Percentiles rank a stretch among this genome's conserved stretches.
Evolutionary conservation across 2,113 vertebrate genomes (phyloP).

Genomic region (Oenanthe oenanthe): DNA sequence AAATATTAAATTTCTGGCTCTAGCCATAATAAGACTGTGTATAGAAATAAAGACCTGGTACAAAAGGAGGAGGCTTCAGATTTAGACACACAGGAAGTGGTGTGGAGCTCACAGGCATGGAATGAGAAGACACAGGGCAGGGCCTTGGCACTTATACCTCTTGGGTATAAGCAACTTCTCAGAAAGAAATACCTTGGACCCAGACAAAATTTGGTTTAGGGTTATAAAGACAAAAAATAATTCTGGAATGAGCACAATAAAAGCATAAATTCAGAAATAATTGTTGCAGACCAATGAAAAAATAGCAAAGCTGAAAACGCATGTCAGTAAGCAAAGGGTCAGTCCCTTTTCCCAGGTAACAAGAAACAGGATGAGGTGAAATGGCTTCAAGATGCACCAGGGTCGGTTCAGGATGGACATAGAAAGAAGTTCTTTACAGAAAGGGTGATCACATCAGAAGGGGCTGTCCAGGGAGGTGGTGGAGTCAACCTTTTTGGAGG

Average conservation of each 20-base stretch:
- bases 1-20: neutral
- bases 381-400: neutral
- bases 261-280: neutral
- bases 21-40: neutral
- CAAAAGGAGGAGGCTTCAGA: neutral
- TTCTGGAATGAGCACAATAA: neutral
- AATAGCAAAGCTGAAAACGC: neutral
- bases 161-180: neutral
- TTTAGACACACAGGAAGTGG: neutral
- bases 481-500: neutral
- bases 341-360: neutral
- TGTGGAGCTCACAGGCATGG: neutral
- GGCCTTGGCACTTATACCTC: neutral
- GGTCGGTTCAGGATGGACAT: neutral
- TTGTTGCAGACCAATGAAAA: neutral
- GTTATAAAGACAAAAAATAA: neutral
- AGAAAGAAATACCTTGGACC: neutral
- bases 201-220: neutral
- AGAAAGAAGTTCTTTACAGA: neutral
- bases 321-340: neutral
- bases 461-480: neutral
- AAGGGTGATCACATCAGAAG: neutral
- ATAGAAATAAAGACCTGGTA: neutral
- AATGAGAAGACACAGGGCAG: neutral
- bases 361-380: neutral